Conservation (phyloP, 2,888 invertebrate species). For the Nebria salina region DNA sequence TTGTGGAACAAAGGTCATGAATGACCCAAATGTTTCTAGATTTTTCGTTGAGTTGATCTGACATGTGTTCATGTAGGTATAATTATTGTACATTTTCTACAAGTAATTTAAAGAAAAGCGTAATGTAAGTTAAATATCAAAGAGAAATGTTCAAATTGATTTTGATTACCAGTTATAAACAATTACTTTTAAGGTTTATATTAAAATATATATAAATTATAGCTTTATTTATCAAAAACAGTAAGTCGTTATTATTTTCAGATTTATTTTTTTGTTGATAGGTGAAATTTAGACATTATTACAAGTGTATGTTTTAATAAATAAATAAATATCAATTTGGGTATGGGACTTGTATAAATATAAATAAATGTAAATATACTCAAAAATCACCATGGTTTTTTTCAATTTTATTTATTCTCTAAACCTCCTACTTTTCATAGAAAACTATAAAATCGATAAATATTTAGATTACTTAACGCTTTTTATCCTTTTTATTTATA, state of each 20-base stretch:
- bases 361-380: neutral
- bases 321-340: neutral
- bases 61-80: neutral
- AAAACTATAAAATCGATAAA: too few species aligned
- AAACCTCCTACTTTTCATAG: too few species aligned
- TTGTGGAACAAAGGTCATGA: neutral
- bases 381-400: neutral
- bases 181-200: neutral
- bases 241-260: neutral
- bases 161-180: conserved; percentile 1
- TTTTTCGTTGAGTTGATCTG: neutral
- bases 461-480: too few species aligned
- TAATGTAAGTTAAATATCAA: neutral
- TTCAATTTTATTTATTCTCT: too few species aligned
- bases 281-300: neutral
- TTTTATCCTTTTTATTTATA: too few species aligned
- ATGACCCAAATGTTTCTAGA: neutral
- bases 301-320: neutral
- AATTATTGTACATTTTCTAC: neutral
- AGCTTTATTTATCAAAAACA: neutral
- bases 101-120: neutral
- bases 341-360: neutral
- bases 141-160: neutral
- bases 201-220: neutral
- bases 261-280: neutral